Base-by-base conservation (phyloP, 2,797 vertebrate genomes). In the Micropoecilia bifurca region DNA sequence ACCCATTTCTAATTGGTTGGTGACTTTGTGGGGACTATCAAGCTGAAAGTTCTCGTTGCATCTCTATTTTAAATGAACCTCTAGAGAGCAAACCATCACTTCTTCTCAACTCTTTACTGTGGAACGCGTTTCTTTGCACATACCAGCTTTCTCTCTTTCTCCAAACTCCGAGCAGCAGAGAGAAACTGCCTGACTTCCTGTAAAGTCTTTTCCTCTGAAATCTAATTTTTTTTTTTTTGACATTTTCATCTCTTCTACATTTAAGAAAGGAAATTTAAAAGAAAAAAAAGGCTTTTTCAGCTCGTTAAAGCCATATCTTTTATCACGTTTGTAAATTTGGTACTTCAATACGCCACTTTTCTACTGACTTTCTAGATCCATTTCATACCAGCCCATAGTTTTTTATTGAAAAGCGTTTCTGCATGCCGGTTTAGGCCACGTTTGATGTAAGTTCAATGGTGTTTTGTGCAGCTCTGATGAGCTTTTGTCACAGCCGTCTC, bases 311-410 rank as follows among this genome's bases (percentile, higher is more conserved):
- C 87, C 89, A 82, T 87, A 87, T 50, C 57, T 28, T 20, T 10
- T 36, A 20, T 76, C 57, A 18, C 22, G 45, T 90, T 88, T 77
- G 72, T 82, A 82, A 78, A 74, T 73, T 57, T 82, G 30, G 33
- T 61, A 10, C 71, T 81, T 80, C 75, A 63, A 85, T 33, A 63
- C 46, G 43, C 83, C 83, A 82, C 83, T 91, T 92, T 92, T 92
- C 71, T 92, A 91, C 72, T 46, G 53, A 53, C 73, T 88, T 88
- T 92, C 47, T 92, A 88, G 75, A 87, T 61, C 30, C 77, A 33
- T 91, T 90, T 87, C 63, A 6, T 85, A 91, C 73, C 28, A 53
- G 55, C 76, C 6, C 30, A 6, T 72, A 50, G 78, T 71, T 81
- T 81, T 84, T 83, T 74, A 47, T 61, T 46, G 53, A 18, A 18